Percentiles rank a stretch among this genome's conserved stretches.
These are phyloP conservation scores for Drosophila barbarae DNA, from an alignment of 2,888 invertebrate genomes.

Conservation along the genomic window DNA sequence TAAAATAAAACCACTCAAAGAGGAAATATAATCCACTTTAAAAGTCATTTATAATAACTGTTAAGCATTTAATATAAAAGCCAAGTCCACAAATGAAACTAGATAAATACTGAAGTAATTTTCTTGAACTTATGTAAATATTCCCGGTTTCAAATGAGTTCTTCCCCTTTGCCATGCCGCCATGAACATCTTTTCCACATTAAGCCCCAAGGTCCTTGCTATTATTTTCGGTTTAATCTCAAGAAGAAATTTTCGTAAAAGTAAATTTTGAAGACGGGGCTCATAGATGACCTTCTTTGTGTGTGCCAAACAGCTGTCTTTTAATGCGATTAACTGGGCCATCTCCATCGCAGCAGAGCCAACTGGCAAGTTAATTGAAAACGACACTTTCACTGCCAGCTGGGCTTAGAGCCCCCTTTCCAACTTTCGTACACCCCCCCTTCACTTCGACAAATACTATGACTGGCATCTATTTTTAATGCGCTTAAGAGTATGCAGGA, in stretches of 20 bases:
- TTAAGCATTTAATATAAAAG: not conserved
- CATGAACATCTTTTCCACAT: not conserved
- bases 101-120: not conserved
- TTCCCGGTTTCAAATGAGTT: not conserved
- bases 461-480: constrained; percentile 53
- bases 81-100: not conserved
- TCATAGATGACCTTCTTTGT: constrained; percentile 8
- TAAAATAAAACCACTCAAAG: not conserved
- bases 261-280: not conserved
- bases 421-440: not conserved
- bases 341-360: constrained; percentile 11
- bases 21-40: not conserved
- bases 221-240: constrained; percentile 2
- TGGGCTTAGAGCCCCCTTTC: constrained; percentile 1
- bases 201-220: not conserved
- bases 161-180: no score
- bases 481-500: constrained; percentile 67
- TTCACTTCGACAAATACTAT: constrained; percentile 28
- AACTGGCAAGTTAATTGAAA: constrained; percentile 43
- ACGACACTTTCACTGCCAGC: constrained; percentile 42
- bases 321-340: constrained; percentile 40
- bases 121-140: not conserved
- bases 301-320: constrained; percentile 19
- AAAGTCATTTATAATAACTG: not conserved
- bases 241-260: not conserved